Base-by-base conservation (phyloP, 2,113 vertebrate species). In the Atlantisia rogersi region DNA sequence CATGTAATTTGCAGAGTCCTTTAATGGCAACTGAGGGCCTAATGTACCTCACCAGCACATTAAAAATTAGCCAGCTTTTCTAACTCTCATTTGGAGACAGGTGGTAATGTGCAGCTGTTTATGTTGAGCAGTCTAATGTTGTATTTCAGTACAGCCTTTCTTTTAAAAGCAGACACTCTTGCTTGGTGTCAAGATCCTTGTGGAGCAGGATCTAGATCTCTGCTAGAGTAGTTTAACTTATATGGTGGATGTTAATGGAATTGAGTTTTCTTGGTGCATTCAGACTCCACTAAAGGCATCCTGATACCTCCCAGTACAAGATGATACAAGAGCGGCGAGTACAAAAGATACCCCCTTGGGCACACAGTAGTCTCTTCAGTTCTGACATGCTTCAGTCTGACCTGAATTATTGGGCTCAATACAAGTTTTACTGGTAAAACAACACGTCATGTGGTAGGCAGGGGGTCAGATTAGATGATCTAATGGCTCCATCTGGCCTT, bases 391-490 rank as follows among this genome's bases (percentile, higher is more conserved):
- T 91, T 92, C 39, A 46, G 46, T 73, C 70, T 82, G 75, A 90
- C 91, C 69, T 91, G 53, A 79, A 79, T 92, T 92, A 65, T 6
- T 92, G 39, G 64, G 39, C 53, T 64, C 29, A 44, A 2, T 90
- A 21, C 42, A 58, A 86, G 52, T 35, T 63, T 93, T 90, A 68
- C 64, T 84, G 63, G 88, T 93, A 75, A 94, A 94, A 75, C 0
- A 5, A 86, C 64, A 92, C 14, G 37, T 95, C 90, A 93, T 88
- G 32, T n/a, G 26, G 5, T 68, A 93, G 88, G 82, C 73, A 75
- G 90, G 79, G 68, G 64, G 60, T 93, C 92, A 95, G 76, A 92
- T 96, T 94, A 95, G 79, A 71, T 94, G 92, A 96, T 95, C 85
- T 95, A 93, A 92, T 93, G 82, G 79, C 32, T 96, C 92, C 92